Evolutionary conservation across 2,888 invertebrate genomes (phyloP).

Genomic region (Sesia apiformis): DNA sequence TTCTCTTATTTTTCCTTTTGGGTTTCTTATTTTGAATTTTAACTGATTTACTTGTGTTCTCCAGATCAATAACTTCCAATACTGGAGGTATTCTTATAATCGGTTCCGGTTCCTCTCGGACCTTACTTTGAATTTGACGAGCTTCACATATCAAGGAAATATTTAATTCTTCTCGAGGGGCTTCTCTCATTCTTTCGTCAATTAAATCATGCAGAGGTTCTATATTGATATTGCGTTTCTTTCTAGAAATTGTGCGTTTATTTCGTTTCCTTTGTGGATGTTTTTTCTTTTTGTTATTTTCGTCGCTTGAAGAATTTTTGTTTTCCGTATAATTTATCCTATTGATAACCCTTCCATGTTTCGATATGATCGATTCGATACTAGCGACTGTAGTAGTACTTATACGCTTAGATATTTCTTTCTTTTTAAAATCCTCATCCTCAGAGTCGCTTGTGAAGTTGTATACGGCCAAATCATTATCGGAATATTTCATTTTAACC

Average conservation of each 20-base stretch:
- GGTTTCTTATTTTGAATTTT: slow-evolving; percentile 7
- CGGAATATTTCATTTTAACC: background rate
- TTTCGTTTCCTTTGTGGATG: slow-evolving; percentile 8
- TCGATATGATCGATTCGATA: slow-evolving; percentile 15
- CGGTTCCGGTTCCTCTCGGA: slow-evolving; percentile 18
- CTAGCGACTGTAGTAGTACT: slow-evolving; percentile 22
- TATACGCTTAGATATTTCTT: slow-evolving; percentile 24
- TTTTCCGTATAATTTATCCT: slow-evolving; percentile 13
- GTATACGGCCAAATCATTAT: slow-evolving; percentile 26
- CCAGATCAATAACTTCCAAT: slow-evolving; percentile 33
- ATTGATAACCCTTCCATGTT: slow-evolving; percentile 12
- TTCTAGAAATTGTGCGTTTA: slow-evolving; percentile 14
- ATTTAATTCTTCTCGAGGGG: slow-evolving; percentile 26
- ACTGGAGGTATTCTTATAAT: slow-evolving; percentile 16
- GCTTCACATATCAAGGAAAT: slow-evolving; percentile 30
- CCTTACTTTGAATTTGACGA: slow-evolving; percentile 1
- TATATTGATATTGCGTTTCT: slow-evolving; percentile 1
- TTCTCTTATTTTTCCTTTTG: slow-evolving; percentile 13
- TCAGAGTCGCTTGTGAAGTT: slow-evolving; percentile 56
- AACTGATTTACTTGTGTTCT: slow-evolving; percentile 4
- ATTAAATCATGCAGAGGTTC: slow-evolving; percentile 17
- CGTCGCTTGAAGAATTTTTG: slow-evolving; percentile 13
- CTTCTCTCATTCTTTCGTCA: slow-evolving; percentile 47
- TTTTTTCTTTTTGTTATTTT: slow-evolving; percentile 15
- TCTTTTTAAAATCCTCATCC: slow-evolving; percentile 40